Base-by-base conservation (phyloP, 2,113 vertebrate species). In the Megaleporinus macrocephalus region DNA sequence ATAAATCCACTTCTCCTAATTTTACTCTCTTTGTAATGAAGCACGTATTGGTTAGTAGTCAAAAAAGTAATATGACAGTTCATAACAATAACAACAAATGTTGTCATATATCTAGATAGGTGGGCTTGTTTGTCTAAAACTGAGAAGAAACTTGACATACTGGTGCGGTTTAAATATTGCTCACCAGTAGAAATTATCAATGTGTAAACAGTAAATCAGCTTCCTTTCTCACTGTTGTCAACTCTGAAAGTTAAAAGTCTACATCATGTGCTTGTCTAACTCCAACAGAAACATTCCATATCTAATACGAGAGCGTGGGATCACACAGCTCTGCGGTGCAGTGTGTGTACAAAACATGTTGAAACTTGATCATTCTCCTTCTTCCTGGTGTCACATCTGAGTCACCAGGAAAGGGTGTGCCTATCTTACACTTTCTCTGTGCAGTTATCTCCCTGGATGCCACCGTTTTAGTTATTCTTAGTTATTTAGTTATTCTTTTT, bases 351-450 rank as follows among this genome's bases (percentile, higher is more conserved):
- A 33, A 41, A 79, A 76, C 75, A 6, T 80, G 71, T 78, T 82
- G 80, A 83, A 90, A 88, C 89, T 63, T 86, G 88, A 87, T 75
- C 61, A 57, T 33, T 73, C 27, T 22, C 22, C 73, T 81, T 51
- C 68, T 74, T 71, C 70, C 33, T 44, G 26, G 80, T 87, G 87
- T 90, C 88, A 88, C 83, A 88, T 72, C 66, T 88, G 80, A 89
- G 85, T 85, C 89, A 90, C 69, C 24, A 81, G 71, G 76, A 87
- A 57, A 82, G 73, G 84, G 79, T 55, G 62, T 80, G 78, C 29
- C 55, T 59, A 13, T 53, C 24, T 26, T 15, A 68, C 22, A 63
- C 73, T 27, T 30, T 59, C 30, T 59, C 47, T 55, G 9, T 61
- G 78, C 68, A 68, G 26, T 76, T 57, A 55, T 75, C 2, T 15